Percentiles rank a stretch among this genome's conserved stretches.
These are phyloP conservation scores for Scaptomyza graminum DNA, from an alignment of 1,140 invertebrate genomes.

Conservation along the genomic window DNA sequence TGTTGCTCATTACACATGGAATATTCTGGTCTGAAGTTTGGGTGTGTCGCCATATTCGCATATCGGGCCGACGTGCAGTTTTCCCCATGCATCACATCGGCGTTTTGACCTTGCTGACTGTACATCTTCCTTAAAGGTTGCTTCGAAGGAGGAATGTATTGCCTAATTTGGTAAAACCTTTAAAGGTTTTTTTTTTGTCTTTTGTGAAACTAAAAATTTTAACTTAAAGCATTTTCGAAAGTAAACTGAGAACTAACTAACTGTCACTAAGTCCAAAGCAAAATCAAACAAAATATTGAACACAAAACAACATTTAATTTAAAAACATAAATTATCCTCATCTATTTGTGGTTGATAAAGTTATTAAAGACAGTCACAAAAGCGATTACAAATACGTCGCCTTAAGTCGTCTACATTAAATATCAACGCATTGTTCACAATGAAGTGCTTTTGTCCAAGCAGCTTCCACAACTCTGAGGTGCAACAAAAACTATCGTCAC, in stretches of 20 bases:
- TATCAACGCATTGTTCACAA: slow-evolving; percentile 1
- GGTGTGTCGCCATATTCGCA: slow-evolving; percentile 34
- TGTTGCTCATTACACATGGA: slow-evolving; percentile 39
- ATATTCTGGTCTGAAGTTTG: slow-evolving; percentile 38
- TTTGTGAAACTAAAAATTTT: slow-evolving; percentile 5
- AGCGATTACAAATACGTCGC: slow-evolving; percentile 4
- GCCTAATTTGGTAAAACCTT: background rate
- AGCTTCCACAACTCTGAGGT: slow-evolving; percentile 12
- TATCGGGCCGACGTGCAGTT: slow-evolving; percentile 45
- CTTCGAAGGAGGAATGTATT: background rate
- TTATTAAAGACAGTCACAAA: background rate
- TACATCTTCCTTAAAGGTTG: background rate
- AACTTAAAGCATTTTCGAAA: slow-evolving; percentile 1
- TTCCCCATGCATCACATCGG: slow-evolving; percentile 29
- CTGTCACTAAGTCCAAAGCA: background rate
- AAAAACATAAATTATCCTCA: too few species aligned
- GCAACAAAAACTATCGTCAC: slow-evolving; percentile 33
- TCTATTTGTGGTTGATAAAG: background rate
- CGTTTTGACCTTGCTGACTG: background rate
- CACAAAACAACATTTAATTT: background rate
- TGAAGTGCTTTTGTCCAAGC: slow-evolving; percentile 18
- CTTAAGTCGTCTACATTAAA: slow-evolving; percentile 20
- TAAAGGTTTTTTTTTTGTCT: slow-evolving; percentile 1
- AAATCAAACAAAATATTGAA: background rate
- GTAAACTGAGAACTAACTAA: background rate